Conservation (phyloP, 2,797 vertebrate genomes). For the Lepilemur ruficaudatus region DNA sequence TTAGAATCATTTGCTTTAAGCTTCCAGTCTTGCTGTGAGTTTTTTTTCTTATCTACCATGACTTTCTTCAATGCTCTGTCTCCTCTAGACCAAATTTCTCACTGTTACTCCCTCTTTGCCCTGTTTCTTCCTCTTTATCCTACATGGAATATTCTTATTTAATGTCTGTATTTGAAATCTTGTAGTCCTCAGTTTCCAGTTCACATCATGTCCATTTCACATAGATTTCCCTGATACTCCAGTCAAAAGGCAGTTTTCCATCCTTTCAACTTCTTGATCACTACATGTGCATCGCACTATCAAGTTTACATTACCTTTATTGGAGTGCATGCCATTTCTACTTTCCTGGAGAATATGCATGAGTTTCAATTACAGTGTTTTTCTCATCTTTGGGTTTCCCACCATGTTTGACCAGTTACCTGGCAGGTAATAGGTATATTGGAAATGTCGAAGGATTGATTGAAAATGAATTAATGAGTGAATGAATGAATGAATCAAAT, state of each 20-base stretch:
- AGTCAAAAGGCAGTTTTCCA: neutral
- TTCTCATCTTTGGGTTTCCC: neutral
- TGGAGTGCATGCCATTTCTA: neutral
- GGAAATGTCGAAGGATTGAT: neutral
- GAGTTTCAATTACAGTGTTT: neutral
- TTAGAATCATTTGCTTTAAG: neutral
- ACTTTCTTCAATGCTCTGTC: neutral
- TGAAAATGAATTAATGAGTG: conserved; percentile 10
- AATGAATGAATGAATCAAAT: neutral
- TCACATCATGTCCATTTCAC: neutral
- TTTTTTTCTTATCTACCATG: neutral
- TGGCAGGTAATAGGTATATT: neutral
- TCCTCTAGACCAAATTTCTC: neutral
- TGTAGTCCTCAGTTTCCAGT: neutral
- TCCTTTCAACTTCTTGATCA: neutral
- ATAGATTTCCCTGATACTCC: neutral
- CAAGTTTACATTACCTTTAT: neutral
- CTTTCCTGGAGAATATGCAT: neutral
- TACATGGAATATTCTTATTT: neutral
- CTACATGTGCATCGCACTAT: neutral
- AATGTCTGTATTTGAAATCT: neutral
- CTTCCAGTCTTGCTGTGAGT: neutral
- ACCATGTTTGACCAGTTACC: neutral
- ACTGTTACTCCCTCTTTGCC: neutral
- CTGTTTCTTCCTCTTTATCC: neutral